Evolutionary conservation across 2,113 vertebrate species (phyloP), one percentile per base, ranked within the genome.

Genomic region (Psettodes erumei): DNA sequence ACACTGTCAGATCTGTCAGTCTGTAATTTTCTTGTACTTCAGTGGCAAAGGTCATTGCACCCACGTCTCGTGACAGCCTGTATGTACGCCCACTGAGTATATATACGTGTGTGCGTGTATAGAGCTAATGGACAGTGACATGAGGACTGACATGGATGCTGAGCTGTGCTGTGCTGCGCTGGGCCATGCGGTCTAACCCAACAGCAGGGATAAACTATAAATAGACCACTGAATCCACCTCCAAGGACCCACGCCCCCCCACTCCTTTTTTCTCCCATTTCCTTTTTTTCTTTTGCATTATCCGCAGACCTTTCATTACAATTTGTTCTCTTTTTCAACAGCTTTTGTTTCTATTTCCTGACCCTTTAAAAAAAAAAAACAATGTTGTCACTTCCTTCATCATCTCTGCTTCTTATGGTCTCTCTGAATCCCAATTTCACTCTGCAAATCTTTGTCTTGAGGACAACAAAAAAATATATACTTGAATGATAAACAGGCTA

Each of bases 161-260:
- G 85, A 83, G 81, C 81, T 79, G 50, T 77, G 81, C 81, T 79
- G 50, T 77, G 79, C 81, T 84, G 83, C 45, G 47, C 71, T 70
- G 67, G 79, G 69, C 85, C 82, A 84, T 75, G 80, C 75, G 27
- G 56, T 87, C 76, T 84, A 82, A 81, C 84, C 85, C 90, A 86
- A 72, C 87, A 89, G 86, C 88, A 79, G 82, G 88, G 88, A 85
- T 90, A 80, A 88, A 88, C 91, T 93, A 93, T 89, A 90, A 90
- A 92, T 92, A 93, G 87, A 85, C 38, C 13, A 77, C 83, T 73
- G 76, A 67, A 71, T 82, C 78, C 70, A 73, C 54, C 70, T 72
- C 66, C 70, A 75, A 51, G 32, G 33, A 54, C 27, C 53, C n/a
- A n/a, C n/a, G n/a, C 38, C 53, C 67, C 70, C 51, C 33, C 23